phyloP scores from a whole-genome alignment of 2,888 invertebrate genomes.

The Melanostoma scalare region DNA sequence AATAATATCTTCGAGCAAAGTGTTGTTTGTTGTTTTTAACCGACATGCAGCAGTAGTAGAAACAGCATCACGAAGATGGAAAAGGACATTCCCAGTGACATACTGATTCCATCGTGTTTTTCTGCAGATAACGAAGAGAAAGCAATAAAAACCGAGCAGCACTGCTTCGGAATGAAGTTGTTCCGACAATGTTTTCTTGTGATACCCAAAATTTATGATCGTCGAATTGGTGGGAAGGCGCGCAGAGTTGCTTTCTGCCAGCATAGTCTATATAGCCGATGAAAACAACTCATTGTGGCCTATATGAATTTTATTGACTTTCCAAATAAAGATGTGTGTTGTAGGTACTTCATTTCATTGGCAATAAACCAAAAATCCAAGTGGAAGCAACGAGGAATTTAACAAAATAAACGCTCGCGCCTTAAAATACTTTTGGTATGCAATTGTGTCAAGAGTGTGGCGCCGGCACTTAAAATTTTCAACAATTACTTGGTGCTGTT shows the following conservation, averaged over 20 bases:
- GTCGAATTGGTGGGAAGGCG: slow-evolving; percentile 1
- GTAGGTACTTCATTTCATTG: slow-evolving; percentile 52
- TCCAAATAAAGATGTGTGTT: slow-evolving; percentile 23
- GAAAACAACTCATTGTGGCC: slow-evolving; percentile 32
- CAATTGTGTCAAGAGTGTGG: slow-evolving; percentile 70
- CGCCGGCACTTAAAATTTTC: slow-evolving; percentile 68
- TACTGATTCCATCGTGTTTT: slow-evolving; percentile 67
- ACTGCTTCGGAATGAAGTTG: slow-evolving; percentile 59
- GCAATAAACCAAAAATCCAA: slow-evolving; percentile 58
- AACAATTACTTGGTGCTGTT: slow-evolving; percentile 27
- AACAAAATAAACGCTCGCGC: slow-evolving; percentile 50
- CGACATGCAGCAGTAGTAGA: slow-evolving; percentile 21
- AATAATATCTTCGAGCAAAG: slow-evolving; percentile 60
- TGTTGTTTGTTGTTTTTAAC: slow-evolving; percentile 47
- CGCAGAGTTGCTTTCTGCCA: not conserved
- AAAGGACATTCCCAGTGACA: slow-evolving; percentile 68
- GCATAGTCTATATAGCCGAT: not conserved
- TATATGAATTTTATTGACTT: slow-evolving; percentile 63
- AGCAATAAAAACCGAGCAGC: slow-evolving; percentile 61
- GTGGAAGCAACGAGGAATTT: slow-evolving; percentile 32
- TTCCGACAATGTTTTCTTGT: slow-evolving; percentile 60
- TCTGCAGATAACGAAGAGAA: slow-evolving; percentile 64
- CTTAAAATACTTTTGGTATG: slow-evolving; percentile 43
- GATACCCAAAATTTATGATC: slow-evolving; percentile 60
- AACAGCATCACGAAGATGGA: slow-evolving; percentile 27